Evolutionary conservation across 1,140 invertebrate species (phyloP).

Genomic region (Tribolium castaneum): DNA sequence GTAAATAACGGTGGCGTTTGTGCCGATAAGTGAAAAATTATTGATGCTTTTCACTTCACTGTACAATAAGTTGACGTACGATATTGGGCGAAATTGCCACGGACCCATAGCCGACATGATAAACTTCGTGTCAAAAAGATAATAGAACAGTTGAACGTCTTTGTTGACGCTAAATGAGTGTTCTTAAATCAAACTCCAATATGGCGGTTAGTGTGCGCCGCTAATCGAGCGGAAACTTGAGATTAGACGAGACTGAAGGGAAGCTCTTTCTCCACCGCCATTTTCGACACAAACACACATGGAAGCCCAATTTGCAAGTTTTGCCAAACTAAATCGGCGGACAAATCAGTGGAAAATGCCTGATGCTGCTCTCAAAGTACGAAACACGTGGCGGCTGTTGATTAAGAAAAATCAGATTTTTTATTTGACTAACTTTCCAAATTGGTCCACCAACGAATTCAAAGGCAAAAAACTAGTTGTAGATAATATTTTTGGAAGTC

Average conservation of each 20-base stretch:
- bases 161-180: constrained; percentile 63
- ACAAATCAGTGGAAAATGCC: no score
- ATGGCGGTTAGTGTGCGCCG: constrained; percentile 60
- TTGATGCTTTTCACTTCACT: constrained; percentile 49
- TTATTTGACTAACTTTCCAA: no score
- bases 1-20: not conserved
- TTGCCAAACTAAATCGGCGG: no score
- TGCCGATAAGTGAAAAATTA: constrained; percentile 50
- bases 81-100: constrained; percentile 58
- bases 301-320: no score
- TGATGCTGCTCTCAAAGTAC: no score
- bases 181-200: constrained; percentile 64
- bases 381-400: no score
- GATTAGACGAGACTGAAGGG: constrained; percentile 56
- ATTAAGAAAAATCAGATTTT: no score
- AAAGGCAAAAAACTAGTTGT: no score
- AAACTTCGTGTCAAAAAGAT: constrained; percentile 62
- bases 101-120: constrained; percentile 51
- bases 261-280: not conserved
- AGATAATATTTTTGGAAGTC: no score
- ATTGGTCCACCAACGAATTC: no score
- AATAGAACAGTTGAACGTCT: constrained; percentile 63
- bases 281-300: not conserved
- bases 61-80: constrained; percentile 54
- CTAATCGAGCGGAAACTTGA: constrained; percentile 63